Conservation (phyloP, 2,797 vertebrate genomes). For the Sciurus carolinensis region DNA sequence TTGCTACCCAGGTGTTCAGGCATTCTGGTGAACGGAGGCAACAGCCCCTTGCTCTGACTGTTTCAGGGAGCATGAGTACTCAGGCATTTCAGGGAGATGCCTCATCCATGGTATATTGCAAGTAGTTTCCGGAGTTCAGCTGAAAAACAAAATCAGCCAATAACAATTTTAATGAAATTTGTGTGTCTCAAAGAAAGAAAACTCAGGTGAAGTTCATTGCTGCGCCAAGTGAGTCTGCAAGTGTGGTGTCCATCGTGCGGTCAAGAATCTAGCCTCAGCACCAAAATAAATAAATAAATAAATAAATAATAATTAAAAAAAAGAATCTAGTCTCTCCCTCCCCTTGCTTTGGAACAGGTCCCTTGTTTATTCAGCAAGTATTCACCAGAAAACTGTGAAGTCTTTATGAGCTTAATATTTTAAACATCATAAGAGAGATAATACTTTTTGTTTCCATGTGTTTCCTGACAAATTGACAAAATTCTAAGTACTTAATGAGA, state of each 20-base stretch:
- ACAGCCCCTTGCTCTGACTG: no score
- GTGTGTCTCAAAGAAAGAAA: not conserved
- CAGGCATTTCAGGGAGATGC: not conserved
- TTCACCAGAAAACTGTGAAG: not conserved
- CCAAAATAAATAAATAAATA: no score
- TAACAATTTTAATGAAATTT: not conserved
- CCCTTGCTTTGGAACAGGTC: not conserved
- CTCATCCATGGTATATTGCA: not conserved
- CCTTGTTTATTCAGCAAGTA: constrained; percentile 30
- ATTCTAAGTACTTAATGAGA: not conserved
- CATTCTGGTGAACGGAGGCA: not conserved
- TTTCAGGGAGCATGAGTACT: not conserved
- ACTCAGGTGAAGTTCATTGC: not conserved
- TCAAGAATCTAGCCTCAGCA: not conserved
- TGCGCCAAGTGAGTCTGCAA: not conserved
- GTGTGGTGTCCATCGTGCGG: not conserved
- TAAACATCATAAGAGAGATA: constrained; percentile 34
- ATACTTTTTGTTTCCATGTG: not conserved
- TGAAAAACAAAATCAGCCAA: not conserved
- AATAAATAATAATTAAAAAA: no score
- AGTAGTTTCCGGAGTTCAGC: not conserved
- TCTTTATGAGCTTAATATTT: not conserved
- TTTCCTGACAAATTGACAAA: not conserved
- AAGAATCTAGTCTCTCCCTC: not conserved
- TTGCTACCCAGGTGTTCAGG: not conserved